Evolutionary conservation across 2,113 vertebrate species (phyloP).

Genomic region (Nothocercus nigrocapillus): DNA sequence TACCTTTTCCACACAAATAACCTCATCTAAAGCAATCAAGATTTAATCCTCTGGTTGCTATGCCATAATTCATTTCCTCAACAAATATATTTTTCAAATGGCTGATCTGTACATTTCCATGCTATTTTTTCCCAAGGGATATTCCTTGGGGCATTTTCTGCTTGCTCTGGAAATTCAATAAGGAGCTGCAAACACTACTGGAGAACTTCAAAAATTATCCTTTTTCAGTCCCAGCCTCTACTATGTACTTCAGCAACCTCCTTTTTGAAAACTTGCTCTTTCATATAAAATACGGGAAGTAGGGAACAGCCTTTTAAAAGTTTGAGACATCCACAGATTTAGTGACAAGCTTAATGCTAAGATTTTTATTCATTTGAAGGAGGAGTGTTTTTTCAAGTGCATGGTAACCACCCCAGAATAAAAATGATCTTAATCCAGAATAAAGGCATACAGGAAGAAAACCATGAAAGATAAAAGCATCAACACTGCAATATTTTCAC

Average conservation of each 20-base stretch:
- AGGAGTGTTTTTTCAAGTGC: neutral
- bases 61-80: neutral
- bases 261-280: neutral
- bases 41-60: neutral
- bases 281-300: neutral
- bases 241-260: neutral
- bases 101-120: neutral
- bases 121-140: neutral
- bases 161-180: neutral
- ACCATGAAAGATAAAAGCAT: neutral
- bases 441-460: neutral
- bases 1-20: neutral
- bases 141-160: neutral
- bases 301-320: neutral
- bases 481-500: neutral
- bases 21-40: neutral
- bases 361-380: neutral
- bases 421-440: neutral
- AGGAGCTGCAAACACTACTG: neutral
- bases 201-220: neutral
- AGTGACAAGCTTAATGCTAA: neutral
- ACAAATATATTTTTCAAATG: neutral
- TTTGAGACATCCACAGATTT: neutral
- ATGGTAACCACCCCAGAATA: neutral
- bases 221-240: neutral